Conservation (phyloP, 1,140 invertebrate genomes). For the Drosophila ercepeae region DNA sequence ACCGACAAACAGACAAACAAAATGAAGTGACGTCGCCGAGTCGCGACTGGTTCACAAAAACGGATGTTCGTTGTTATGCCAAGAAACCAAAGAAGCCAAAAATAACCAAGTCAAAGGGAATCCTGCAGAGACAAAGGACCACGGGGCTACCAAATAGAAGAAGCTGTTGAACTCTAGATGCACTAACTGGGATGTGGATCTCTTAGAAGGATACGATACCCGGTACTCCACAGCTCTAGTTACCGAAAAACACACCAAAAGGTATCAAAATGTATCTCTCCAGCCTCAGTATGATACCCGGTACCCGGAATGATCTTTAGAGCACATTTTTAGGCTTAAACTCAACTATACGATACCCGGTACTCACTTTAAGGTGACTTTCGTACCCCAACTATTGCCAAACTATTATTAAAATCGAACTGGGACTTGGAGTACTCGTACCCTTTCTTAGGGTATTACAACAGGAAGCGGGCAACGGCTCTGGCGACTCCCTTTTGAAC, state of each 20-base stretch:
- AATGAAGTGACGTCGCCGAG: slow-evolving; percentile 74
- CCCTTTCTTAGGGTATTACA: slow-evolving; percentile 27
- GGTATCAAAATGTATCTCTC: no score
- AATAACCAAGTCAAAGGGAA: slow-evolving; percentile 39
- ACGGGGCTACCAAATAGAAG: not conserved
- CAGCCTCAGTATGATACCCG: no score
- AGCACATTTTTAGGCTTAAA: no score
- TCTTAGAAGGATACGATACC: no score
- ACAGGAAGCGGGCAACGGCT: slow-evolving; percentile 72
- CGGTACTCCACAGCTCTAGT: no score
- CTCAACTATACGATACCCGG: no score
- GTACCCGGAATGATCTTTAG: not conserved
- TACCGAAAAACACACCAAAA: no score
- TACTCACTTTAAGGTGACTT: no score
- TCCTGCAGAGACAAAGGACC: slow-evolving; percentile 43
- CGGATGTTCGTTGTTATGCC: slow-evolving; percentile 81
- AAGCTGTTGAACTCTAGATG: slow-evolving; percentile 8
- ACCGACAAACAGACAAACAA: slow-evolving; percentile 72
- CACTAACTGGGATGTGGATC: not conserved
- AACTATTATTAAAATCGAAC: no score
- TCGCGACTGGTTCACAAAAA: slow-evolving; percentile 47
- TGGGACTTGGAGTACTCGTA: not conserved
- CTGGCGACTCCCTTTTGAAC: slow-evolving; percentile 75
- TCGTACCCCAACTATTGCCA: no score
- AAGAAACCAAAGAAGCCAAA: slow-evolving; percentile 76